Base-by-base conservation (phyloP, 2,797 vertebrate genomes). In the Cheracebus regulus region DNA sequence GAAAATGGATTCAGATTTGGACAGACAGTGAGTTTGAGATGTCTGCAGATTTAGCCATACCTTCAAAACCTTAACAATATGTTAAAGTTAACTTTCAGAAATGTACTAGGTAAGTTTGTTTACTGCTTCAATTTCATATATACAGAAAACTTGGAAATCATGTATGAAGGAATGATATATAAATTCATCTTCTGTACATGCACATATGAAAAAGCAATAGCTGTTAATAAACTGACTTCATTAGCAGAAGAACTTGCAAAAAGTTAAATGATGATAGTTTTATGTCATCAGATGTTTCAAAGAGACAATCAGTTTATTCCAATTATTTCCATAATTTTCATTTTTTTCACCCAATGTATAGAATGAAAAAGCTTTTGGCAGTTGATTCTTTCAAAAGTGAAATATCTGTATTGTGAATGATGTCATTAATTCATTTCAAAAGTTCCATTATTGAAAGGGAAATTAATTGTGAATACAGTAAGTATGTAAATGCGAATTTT, bases 331-430 rank as follows among this genome's bases (percentile, higher is more conserved):
- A 48, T 80, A 14, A 57, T 82, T 82, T 75, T 84, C 57, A 52
- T 92, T 64, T 20, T 22, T 57, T 39, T 64, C 78, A 72, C 39
- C 10, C 7, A 86, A 10, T 52, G 92, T 36, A 22, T 88, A 19
- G 44, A 70, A 82, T 76, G 19, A 90, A 93, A 82, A 92, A 55
- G 30, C 17, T 50, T 87, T 70, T 84, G 64, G 24, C 91, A 88
- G 70, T 90, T 87, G 36, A 41, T 95, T 93, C 8, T 83, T 96
- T 95, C 76, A 78, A 94, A 94, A 86, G 22, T 86, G 52, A 90
- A 80, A 79, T 9, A 33, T 82, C 33, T 79, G 41, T 72, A 26
- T 93, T 96, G 61, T 86, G 57, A 90, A 82, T 89, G 39, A 7
- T 86, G 19, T 30, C 92, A 3, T 57, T 88, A 64, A 52, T 85